These are phyloP conservation scores for Pipistrellus kuhlii DNA, from an alignment of 2,797 vertebrate genomes.

Conservation along the genomic window DNA sequence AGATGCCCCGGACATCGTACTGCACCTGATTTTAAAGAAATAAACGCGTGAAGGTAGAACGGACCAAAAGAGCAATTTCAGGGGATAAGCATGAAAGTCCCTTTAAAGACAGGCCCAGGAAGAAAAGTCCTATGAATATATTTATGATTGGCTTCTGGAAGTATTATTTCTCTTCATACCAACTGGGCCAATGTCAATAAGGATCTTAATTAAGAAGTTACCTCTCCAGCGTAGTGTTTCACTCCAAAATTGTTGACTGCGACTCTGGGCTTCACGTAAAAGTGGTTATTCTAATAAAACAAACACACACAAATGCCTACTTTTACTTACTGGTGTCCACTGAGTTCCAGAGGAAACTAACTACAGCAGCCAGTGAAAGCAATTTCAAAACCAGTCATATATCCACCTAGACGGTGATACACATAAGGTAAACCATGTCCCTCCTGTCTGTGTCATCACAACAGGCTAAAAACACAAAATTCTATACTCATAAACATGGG, in stretches of 20 bases:
- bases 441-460: not conserved
- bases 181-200: conserved; percentile 44
- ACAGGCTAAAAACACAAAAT: not conserved
- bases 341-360: not conserved
- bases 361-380: not conserved
- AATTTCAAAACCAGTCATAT: fast-evolving
- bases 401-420: fast-evolving
- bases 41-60: not conserved
- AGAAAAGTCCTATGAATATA: conserved; percentile 67
- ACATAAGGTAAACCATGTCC: not conserved
- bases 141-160: conserved; percentile 70
- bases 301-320: conserved; percentile 37
- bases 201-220: conserved; percentile 83
- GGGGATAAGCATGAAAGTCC: not conserved
- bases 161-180: conserved; percentile 66
- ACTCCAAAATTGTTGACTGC: conserved; percentile 97
- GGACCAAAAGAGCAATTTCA: not conserved
- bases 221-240: conserved; percentile 98
- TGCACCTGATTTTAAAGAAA: conserved; percentile 90
- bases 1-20: conserved; percentile 95
- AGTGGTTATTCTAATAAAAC: conserved; percentile 93
- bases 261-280: conserved; percentile 97
- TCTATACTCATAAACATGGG: not conserved
- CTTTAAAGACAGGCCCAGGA: not conserved
- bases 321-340: conserved; percentile 81